A percentile compares a stretch with the other conserved stretches of the same genome.
Evolutionary conservation across 2,113 vertebrate genomes (phyloP).

Genomic region (Vulpes lagopus): DNA sequence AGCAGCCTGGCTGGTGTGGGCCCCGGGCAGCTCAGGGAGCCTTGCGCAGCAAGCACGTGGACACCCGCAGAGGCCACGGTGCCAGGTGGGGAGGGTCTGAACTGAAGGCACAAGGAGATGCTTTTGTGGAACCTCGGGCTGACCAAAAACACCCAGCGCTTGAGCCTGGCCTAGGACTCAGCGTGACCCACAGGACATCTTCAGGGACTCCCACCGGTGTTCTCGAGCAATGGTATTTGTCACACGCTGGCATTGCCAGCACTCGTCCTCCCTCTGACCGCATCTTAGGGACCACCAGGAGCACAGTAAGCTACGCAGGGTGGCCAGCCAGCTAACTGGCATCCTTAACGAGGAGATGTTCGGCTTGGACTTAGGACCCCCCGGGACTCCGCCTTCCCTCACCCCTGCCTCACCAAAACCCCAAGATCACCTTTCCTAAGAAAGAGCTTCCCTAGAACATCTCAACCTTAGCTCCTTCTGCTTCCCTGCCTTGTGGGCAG

Average conservation of each 20-base stretch:
- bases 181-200: neutral
- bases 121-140: neutral
- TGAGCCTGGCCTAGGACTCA: neutral
- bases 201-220: neutral
- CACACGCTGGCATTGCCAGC: neutral
- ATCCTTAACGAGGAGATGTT: neutral
- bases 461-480: neutral
- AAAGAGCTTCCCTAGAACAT: neutral
- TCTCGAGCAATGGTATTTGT: neutral
- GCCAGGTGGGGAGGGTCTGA: neutral
- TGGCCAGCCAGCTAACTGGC: neutral
- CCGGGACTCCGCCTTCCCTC: neutral
- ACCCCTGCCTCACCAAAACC: neutral
- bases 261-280: accelerated
- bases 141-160: neutral
- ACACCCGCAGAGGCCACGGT: neutral
- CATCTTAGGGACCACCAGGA: neutral
- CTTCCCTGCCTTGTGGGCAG: neutral
- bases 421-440: neutral
- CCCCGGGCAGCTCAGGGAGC: neutral
- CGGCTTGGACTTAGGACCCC: neutral
- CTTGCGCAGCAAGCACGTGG: neutral
- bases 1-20: neutral
- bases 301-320: neutral
- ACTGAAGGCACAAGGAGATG: neutral